Evolutionary conservation across 2,888 invertebrate genomes (phyloP), one percentile per base, ranked within the genome.

Genomic region (Thera britannica): DNA sequence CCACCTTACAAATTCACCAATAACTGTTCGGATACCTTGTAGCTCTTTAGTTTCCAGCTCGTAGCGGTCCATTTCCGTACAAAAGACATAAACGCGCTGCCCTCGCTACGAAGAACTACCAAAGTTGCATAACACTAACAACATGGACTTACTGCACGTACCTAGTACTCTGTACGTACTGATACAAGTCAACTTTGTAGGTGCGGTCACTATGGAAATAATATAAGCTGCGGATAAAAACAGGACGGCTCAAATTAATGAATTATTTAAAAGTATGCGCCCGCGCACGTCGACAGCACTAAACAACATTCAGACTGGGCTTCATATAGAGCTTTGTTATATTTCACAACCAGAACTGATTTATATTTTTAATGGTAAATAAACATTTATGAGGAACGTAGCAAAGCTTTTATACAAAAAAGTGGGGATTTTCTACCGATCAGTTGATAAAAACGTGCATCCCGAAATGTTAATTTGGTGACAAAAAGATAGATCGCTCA

Each of bases 191-290:
- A 46, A 46, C 44, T 9, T 5, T 9, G 44, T 46, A 9, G 51
- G 55, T 55, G 36, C 11, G 38, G 61, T 52, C 44, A 36, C 52
- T 52, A 66, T 60, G 48, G 12, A 49, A 55, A 60, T 65, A 57
- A 48, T 23, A 6, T 41, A 23, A 1, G 23, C 8, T 36, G 51
- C 49, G 57, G 36, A 57, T 58, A 70, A 67, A 66, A 67, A 75
- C 65, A 72, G 71, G 76, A 68, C 72, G 75, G 78, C 75, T 73
- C 76, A 82, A 81, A 85, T 82, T 82, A 84, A 85, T 87, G 84
- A 87, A 87, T 87, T 83, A 87, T 86, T 82, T 78, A 67, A 86
- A 78, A 70, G 75, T 75, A 76, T 70, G 77, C 77, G 77, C 75
- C 72, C 72, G 78, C 76, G 74, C 76, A 74, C 76, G 66, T 48